phyloP scores from a whole-genome alignment of 2,888 invertebrate species.

The Trichogramma dendrolimi region DNA sequence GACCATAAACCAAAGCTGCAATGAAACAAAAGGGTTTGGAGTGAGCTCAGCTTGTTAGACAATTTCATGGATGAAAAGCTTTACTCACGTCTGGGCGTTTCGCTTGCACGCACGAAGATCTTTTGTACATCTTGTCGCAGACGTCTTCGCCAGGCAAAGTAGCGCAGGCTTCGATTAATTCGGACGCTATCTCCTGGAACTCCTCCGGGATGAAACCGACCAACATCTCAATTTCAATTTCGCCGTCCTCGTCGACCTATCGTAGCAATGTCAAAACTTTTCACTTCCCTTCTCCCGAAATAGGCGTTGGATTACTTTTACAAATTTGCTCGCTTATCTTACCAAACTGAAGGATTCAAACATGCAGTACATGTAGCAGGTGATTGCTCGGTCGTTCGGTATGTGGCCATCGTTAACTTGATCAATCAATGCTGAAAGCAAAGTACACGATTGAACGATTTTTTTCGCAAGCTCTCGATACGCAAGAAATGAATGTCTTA shows the following conservation, averaged over 20 bases:
- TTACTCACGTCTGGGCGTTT: slow-evolving; percentile 40
- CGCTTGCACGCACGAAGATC: slow-evolving; percentile 38
- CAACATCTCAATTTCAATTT: slow-evolving; percentile 43
- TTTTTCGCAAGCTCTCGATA: background rate
- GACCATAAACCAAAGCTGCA: slow-evolving; percentile 45
- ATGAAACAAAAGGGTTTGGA: background rate
- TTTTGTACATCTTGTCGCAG: slow-evolving; percentile 42
- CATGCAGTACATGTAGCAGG: slow-evolving; percentile 47
- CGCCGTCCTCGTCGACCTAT: slow-evolving; percentile 45
- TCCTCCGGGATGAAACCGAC: slow-evolving; percentile 41
- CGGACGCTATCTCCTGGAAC: slow-evolving; percentile 31
- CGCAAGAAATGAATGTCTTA: slow-evolving; percentile 21
- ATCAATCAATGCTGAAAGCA: slow-evolving; percentile 38
- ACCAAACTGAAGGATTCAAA: slow-evolving; percentile 46
- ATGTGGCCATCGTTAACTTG: slow-evolving; percentile 39
- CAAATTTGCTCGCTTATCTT: slow-evolving; percentile 17
- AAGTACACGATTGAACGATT: background rate
- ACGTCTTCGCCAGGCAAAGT: slow-evolving; percentile 36
- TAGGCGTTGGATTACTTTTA: background rate
- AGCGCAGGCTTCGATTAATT: slow-evolving; percentile 34
- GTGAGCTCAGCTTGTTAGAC: background rate
- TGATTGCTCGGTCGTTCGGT: slow-evolving; percentile 37
- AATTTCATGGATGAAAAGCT: background rate
- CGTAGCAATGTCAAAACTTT: background rate
- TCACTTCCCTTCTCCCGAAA: background rate